Conservation (phyloP, 2,797 vertebrate species). For the Eutrigla gurnardus region DNA sequence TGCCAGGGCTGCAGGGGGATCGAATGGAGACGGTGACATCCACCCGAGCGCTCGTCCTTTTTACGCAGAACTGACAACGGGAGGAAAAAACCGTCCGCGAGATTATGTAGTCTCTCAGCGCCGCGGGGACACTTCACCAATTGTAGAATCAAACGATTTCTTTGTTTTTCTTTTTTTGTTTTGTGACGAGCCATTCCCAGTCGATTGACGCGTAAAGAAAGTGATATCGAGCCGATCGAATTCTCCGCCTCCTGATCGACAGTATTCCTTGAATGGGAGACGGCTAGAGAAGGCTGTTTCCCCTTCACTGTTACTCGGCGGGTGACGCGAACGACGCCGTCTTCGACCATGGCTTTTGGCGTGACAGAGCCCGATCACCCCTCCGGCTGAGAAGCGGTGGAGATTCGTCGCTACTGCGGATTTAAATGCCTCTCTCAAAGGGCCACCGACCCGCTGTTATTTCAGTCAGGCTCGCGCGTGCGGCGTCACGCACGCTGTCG, state of each 20-base stretch:
- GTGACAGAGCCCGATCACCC: constrained; percentile 58
- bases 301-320: constrained; percentile 27
- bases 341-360: constrained; percentile 65
- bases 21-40: constrained; percentile 74
- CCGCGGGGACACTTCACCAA: constrained; percentile 25
- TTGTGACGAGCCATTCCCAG: constrained; percentile 40
- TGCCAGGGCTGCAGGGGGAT: constrained; percentile 73
- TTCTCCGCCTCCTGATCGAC: constrained; percentile 57
- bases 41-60: constrained; percentile 57
- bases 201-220: constrained; percentile 63
- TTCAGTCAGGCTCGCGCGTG: constrained; percentile 69
- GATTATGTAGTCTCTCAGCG: constrained; percentile 46
- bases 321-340: constrained; percentile 65
- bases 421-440: constrained; percentile 82
- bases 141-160: constrained; percentile 21
- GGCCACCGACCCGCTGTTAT: constrained; percentile 71
- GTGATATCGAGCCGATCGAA: constrained; percentile 67
- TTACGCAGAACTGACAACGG: constrained; percentile 62
- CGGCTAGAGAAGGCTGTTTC: constrained; percentile 51
- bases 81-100: constrained; percentile 33
- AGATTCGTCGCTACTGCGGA: constrained; percentile 77
- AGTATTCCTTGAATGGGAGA: constrained; percentile 77
- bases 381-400: constrained; percentile 67
- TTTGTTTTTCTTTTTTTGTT: background rate
- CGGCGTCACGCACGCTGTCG: constrained; percentile 61